Evolutionary conservation across 2,113 vertebrate genomes (phyloP).

Genomic region (Melanotaenia duboulayi): DNA sequence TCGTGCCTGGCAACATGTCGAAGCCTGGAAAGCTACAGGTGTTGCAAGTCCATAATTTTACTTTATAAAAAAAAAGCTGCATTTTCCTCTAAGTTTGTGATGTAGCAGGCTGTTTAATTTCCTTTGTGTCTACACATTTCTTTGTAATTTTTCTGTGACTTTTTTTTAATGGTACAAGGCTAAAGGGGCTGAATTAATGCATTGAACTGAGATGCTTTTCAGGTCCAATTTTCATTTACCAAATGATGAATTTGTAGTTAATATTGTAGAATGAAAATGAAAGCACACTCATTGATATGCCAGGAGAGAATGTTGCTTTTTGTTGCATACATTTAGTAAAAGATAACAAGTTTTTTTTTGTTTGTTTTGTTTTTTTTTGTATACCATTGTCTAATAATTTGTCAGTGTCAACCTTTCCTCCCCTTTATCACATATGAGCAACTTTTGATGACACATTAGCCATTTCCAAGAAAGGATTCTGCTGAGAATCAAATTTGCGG

Average conservation of each 20-base stretch:
- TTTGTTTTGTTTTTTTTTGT: conserved; percentile 13
- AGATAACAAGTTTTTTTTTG: too few species aligned
- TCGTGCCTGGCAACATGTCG: conserved; percentile 31
- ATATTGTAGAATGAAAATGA: neutral
- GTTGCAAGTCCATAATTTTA: conserved; percentile 12
- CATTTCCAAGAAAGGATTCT: conserved; percentile 31
- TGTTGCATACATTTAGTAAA: neutral
- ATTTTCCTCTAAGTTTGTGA: neutral
- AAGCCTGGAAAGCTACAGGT: conserved; percentile 1
- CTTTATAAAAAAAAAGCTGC: neutral
- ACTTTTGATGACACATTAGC: conserved; percentile 26
- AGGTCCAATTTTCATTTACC: neutral
- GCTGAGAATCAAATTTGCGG: conserved; percentile 47
- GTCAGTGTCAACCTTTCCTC: neutral
- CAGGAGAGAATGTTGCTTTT: neutral
- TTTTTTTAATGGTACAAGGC: neutral
- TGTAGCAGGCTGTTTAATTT: neutral
- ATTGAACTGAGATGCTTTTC: neutral
- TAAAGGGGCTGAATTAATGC: neutral
- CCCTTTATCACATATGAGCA: neutral
- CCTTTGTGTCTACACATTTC: neutral
- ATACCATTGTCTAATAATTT: conserved; percentile 7
- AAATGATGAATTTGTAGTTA: conserved; percentile 5
- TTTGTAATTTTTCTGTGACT: neutral
- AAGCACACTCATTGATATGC: neutral